Evolutionary conservation across 2,113 vertebrate genomes (phyloP).

Genomic region (Rhipidura dahli): DNA sequence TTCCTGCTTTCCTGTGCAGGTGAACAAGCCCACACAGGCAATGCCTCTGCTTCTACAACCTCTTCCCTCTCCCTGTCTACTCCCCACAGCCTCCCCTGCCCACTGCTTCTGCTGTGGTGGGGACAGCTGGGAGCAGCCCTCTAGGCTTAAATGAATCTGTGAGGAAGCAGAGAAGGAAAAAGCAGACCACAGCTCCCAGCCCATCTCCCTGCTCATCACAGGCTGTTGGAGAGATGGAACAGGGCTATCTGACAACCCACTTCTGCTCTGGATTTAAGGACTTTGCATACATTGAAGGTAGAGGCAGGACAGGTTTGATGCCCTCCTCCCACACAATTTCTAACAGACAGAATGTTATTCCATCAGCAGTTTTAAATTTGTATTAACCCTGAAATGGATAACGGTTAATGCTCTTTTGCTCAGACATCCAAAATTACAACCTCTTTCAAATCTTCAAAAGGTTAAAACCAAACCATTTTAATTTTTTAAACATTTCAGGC

Average conservation of each 20-base stretch:
- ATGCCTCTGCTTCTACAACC: background rate
- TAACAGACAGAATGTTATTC: background rate
- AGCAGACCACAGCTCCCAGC: background rate
- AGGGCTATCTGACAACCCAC: background rate
- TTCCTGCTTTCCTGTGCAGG: background rate
- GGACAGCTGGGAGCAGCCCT: background rate
- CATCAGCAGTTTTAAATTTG: background rate
- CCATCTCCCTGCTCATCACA: background rate
- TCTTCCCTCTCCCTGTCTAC: background rate
- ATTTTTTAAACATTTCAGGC: background rate
- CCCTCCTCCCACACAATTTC: background rate
- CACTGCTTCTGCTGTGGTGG: background rate
- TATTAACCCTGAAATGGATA: background rate
- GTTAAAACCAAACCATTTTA: background rate
- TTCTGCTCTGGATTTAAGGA: background rate
- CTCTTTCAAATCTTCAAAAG: background rate
- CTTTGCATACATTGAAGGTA: background rate
- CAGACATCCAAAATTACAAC: background rate
- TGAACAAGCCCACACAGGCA: background rate
- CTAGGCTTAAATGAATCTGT: background rate
- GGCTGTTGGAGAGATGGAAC: background rate
- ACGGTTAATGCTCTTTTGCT: background rate
- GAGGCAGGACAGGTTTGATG: background rate
- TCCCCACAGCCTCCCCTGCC: background rate
- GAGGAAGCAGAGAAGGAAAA: background rate